Evolutionary conservation across 2,113 vertebrate genomes (phyloP).

Genomic region (Zosterops pallidus): DNA sequence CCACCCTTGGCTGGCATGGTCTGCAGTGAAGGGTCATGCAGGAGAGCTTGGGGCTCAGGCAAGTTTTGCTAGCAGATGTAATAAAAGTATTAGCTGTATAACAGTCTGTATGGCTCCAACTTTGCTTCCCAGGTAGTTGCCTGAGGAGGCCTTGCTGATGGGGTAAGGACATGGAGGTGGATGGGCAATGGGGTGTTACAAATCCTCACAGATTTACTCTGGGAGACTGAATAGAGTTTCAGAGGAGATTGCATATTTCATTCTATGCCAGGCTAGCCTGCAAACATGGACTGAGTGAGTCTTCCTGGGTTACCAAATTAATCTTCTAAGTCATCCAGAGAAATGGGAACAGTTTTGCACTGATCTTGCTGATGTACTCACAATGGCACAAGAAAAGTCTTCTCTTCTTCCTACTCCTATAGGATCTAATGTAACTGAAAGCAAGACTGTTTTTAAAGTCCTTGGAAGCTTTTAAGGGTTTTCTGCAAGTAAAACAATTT

Average conservation of each 20-base stretch:
- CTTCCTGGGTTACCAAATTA: not conserved
- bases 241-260: not conserved
- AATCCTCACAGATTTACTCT: not conserved
- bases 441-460: not conserved
- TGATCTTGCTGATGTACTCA: not conserved
- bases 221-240: not conserved
- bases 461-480: not conserved
- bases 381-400: not conserved
- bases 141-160: not conserved
- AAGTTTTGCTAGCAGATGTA: not conserved
- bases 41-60: not conserved
- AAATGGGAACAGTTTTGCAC: not conserved
- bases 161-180: not conserved
- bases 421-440: not conserved
- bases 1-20: not conserved
- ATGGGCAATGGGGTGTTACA: not conserved
- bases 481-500: not conserved
- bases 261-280: not conserved
- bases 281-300: not conserved
- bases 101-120: not conserved
- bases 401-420: not conserved
- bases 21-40: not conserved
- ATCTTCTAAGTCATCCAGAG: not conserved
- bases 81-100: not conserved
- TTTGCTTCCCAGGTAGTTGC: not conserved